Conservation (phyloP, 2,797 vertebrate genomes). For the Pelochelys cantorii region DNA sequence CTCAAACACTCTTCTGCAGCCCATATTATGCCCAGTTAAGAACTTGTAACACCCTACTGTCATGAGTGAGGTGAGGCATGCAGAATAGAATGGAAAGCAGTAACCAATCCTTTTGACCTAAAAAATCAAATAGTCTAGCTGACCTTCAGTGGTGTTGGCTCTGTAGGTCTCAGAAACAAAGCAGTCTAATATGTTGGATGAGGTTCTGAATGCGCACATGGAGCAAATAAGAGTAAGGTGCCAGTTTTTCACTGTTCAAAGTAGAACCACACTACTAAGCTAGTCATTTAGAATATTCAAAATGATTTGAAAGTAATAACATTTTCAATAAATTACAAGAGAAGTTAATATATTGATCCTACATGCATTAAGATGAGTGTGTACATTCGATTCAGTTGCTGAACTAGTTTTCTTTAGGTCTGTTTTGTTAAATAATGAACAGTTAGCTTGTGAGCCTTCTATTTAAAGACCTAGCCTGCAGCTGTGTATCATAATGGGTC, state of each 20-base stretch:
- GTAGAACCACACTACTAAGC: not conserved
- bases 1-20: not conserved
- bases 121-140: not conserved
- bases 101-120: not conserved
- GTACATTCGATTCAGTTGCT: not conserved
- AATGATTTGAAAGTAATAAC: not conserved
- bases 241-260: not conserved
- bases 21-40: not conserved
- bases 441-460: not conserved
- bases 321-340: not conserved
- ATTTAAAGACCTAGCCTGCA: not conserved
- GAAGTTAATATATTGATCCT: not conserved
- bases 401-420: not conserved
- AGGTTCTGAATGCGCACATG: not conserved
- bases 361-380: not conserved
- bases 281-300: not conserved
- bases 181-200: not conserved
- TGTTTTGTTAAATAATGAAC: not conserved
- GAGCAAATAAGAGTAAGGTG: not conserved
- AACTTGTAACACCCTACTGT: not conserved
- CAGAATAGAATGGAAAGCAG: not conserved
- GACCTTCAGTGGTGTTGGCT: no score
- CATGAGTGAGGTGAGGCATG: not conserved
- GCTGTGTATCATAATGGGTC: not conserved
- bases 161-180: not conserved